Conservation (phyloP, 2,113 vertebrate genomes). For the Damaliscus lunatus region DNA sequence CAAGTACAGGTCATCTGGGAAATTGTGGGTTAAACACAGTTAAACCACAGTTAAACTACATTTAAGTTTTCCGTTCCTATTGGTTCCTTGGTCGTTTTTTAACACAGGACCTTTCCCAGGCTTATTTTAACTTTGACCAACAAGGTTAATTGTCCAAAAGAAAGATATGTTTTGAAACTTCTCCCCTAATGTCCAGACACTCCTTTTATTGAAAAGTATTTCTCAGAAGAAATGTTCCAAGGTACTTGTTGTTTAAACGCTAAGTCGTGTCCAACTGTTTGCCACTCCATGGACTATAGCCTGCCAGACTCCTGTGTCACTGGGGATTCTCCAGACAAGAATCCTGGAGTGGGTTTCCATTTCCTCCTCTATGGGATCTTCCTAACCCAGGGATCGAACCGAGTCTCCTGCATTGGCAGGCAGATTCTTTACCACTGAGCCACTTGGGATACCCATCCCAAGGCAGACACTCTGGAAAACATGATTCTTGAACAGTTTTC, state of each 20-base stretch:
- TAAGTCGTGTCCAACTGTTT: background rate
- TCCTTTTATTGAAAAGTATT: background rate
- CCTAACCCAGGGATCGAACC: background rate
- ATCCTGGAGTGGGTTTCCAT: background rate
- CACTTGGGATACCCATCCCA: background rate
- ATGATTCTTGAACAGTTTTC: background rate
- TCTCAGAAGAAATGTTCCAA: background rate
- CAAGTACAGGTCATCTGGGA: background rate
- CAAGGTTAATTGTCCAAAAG: background rate
- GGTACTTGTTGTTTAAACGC: background rate
- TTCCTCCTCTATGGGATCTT: background rate
- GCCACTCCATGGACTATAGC: background rate
- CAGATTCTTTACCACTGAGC: background rate
- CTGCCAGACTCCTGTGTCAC: background rate
- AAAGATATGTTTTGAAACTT: background rate
- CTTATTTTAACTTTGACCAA: background rate
- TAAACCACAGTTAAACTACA: background rate
- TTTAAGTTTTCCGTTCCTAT: background rate
- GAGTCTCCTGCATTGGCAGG: background rate
- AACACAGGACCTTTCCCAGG: background rate
- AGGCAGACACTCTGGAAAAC: background rate
- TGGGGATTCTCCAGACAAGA: background rate
- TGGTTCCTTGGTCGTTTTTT: background rate
- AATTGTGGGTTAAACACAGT: background rate
- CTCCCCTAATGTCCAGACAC: background rate